Conservation (phyloP, 2,797 vertebrate species). For the Dendrocincla tyrannina region DNA sequence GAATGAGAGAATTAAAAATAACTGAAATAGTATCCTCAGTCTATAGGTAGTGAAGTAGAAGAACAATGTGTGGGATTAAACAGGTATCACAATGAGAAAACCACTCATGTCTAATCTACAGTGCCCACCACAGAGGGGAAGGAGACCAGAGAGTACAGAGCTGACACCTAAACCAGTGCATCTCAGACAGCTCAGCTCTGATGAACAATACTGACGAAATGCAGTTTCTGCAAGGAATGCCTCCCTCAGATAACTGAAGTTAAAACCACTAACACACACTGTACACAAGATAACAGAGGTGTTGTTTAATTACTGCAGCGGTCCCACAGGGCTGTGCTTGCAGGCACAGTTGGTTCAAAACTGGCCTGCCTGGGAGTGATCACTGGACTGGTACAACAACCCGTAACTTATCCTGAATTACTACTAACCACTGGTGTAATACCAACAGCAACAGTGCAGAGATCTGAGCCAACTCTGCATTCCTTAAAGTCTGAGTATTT, state of each 20-base stretch:
- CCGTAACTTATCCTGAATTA: not conserved
- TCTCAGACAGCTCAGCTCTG: not conserved
- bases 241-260: not conserved
- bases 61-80: not conserved
- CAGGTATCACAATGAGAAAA: not conserved
- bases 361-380: not conserved
- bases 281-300: not conserved
- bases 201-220: not conserved
- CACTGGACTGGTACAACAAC: not conserved
- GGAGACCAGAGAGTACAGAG: not conserved
- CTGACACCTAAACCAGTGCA: not conserved
- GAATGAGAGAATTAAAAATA: not conserved
- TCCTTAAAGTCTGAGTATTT: not conserved
- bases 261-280: not conserved
- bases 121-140: not conserved
- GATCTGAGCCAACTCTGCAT: not conserved
- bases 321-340: rapidly evolving
- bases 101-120: not conserved
- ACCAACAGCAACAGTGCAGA: not conserved
- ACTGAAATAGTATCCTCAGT: not conserved
- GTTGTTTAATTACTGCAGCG: not conserved
- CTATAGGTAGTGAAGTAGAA: not conserved
- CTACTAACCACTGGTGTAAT: not conserved
- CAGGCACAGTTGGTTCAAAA: not conserved
- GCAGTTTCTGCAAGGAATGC: not conserved